Conservation (phyloP, 2,888 invertebrate species). For the Fabriciana adippe region DNA sequence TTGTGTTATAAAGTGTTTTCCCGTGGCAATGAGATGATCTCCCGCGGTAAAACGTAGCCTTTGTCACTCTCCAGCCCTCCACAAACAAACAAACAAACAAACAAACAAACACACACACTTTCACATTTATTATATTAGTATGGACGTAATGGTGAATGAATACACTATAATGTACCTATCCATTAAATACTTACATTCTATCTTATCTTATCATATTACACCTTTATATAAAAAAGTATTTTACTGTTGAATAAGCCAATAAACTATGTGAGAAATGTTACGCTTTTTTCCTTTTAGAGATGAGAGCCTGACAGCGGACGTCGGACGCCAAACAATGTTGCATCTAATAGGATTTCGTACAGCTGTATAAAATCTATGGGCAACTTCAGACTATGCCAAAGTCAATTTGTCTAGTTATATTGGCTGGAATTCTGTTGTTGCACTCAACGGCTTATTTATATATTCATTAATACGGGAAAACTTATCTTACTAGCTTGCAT, state of each 20-base stretch:
- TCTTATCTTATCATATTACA: background rate
- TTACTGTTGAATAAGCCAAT: background rate
- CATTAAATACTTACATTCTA: background rate
- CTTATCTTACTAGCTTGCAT: no score
- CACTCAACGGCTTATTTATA: no score
- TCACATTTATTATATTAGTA: no score
- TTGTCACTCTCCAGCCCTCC: no score
- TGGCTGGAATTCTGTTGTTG: background rate
- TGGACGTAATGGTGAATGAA: no score
- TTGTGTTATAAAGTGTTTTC: no score
- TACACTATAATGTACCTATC: no score
- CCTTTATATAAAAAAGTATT: background rate
- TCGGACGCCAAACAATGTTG: slow-evolving; percentile 15
- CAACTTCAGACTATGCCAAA: background rate
- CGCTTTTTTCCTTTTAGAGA: slow-evolving; percentile 9
- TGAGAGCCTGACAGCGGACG: slow-evolving; percentile 15
- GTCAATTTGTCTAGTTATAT: slow-evolving; percentile 4
- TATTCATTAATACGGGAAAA: no score
- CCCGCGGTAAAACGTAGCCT: no score
- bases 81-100: no score
- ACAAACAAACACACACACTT: no score
- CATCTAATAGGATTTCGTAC: slow-evolving; percentile 23
- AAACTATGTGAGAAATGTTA: slow-evolving; percentile 15
- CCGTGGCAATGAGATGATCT: no score
- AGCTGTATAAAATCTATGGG: slow-evolving; percentile 10